These are phyloP conservation scores for Rhodophaea formosa DNA, from an alignment of 2,888 invertebrate species.

Conservation along the genomic window DNA sequence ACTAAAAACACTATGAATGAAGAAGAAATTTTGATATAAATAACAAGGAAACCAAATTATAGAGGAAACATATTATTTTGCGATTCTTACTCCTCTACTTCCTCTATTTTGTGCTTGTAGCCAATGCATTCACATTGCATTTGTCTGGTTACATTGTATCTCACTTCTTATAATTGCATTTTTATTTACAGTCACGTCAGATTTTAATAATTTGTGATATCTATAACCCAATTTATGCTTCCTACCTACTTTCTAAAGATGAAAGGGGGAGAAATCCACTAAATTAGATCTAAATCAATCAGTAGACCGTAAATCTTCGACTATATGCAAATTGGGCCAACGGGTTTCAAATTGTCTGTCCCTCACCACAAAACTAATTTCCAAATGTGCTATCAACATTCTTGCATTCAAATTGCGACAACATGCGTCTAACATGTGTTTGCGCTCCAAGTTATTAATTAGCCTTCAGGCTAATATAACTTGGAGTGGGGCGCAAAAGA, in stretches of 20 bases:
- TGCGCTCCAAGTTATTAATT: too few species aligned
- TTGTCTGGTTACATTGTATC: conserved; percentile 4
- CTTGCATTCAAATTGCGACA: conserved; percentile 8
- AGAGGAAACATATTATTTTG: too few species aligned
- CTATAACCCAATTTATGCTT: too few species aligned
- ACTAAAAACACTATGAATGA: too few species aligned
- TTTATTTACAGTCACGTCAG: not conserved
- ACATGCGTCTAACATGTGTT: not conserved
- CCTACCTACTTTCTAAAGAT: too few species aligned
- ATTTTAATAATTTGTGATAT: too few species aligned
- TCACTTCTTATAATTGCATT: not conserved
- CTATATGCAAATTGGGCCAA: not conserved
- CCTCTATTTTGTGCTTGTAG: not conserved
- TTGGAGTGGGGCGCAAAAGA: too few species aligned
- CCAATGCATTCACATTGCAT: conserved; percentile 3
- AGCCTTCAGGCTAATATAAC: too few species aligned
- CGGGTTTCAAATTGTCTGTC: not conserved
- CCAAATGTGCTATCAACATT: conserved; percentile 10
- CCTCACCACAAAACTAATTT: conserved; percentile 2
- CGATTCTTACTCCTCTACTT: too few species aligned
- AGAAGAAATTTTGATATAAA: too few species aligned
- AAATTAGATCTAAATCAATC: not conserved
- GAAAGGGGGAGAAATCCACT: too few species aligned
- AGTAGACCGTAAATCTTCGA: not conserved
- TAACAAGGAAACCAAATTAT: too few species aligned